Conservation (phyloP, 2,797 vertebrate genomes). For the Esox lucius region DNA sequence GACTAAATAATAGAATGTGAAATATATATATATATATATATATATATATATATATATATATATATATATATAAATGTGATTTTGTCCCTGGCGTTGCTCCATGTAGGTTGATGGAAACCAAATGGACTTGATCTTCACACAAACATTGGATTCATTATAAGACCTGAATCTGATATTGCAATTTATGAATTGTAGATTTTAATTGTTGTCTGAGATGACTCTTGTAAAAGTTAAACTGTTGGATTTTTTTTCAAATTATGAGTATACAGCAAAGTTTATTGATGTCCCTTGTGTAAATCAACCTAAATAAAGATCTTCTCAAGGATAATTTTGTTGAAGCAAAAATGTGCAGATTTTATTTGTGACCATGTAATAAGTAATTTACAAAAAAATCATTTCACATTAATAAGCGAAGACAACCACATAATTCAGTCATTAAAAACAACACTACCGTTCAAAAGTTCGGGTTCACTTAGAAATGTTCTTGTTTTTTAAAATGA, state of each 20-base stretch:
- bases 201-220: conserved; percentile 11
- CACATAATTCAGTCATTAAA: background rate
- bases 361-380: background rate
- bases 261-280: background rate
- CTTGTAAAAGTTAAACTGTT: background rate
- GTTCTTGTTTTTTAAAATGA: background rate
- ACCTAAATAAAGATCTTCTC: conserved; percentile 24
- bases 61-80: background rate
- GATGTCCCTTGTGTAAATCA: conserved; percentile 16
- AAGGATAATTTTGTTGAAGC: conserved; percentile 13
- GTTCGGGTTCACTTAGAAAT: too few species aligned
- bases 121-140: conserved; percentile 10
- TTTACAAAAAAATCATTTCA: background rate
- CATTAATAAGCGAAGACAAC: background rate
- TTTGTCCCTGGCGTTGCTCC: background rate
- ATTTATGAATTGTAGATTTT: background rate
- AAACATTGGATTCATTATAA: background rate
- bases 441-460: background rate
- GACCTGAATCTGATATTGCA: background rate
- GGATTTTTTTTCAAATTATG: background rate
- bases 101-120: background rate
- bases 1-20: conserved; percentile 8
- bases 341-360: background rate
- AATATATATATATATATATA: background rate
- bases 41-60: background rate